These are phyloP conservation scores for Lagenorhynchus albirostris DNA, from an alignment of 2,113 vertebrate species.

Conservation along the genomic window DNA sequence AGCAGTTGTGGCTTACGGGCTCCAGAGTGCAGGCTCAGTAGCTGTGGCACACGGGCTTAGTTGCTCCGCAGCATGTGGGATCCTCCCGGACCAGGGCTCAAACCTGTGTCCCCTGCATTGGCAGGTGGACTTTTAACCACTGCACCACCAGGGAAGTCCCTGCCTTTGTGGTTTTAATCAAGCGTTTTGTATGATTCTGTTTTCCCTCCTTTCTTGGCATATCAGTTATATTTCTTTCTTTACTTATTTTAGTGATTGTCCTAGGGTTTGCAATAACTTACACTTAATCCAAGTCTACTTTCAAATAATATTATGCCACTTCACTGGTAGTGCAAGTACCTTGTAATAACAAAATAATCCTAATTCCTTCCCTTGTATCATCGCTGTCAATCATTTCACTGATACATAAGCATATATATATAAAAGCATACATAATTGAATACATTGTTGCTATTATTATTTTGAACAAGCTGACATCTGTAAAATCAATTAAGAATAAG, in stretches of 20 bases:
- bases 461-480: background rate
- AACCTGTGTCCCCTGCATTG: no score
- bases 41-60: no score
- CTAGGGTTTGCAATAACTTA: background rate
- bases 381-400: background rate
- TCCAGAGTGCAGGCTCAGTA: no score
- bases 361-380: background rate
- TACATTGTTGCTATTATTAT: background rate
- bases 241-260: background rate
- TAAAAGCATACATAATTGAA: background rate
- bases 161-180: background rate
- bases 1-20: no score
- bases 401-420: background rate
- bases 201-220: background rate
- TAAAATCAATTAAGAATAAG: background rate
- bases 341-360: slow-evolving; percentile 5
- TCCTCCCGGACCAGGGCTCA: no score
- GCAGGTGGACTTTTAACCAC: no score
- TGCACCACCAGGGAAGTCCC: no score
- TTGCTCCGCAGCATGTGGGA: no score
- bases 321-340: background rate
- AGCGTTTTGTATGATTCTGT: background rate
- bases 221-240: background rate
- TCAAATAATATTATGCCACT: background rate
- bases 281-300: background rate